Percentiles rank a stretch among this genome's conserved stretches.
Evolutionary conservation across 2,888 invertebrate genomes (phyloP).

Genomic region (Sinotaia quadrata): DNA sequence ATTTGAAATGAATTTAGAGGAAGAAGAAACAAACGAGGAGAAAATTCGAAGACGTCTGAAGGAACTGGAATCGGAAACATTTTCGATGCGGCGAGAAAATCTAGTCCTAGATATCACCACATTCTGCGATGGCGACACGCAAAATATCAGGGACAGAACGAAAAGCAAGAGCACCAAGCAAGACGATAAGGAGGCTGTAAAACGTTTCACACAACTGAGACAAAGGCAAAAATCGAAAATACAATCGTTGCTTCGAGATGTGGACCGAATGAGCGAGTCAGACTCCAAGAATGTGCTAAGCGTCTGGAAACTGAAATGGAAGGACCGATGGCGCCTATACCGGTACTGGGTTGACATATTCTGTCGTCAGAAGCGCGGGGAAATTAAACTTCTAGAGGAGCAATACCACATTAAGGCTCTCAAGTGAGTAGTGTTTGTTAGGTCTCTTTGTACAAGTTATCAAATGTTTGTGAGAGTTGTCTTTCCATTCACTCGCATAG

Average conservation of each 20-base stretch:
- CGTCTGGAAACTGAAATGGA: conserved; percentile 56
- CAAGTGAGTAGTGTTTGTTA: conserved; percentile 48
- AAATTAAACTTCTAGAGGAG: conserved; percentile 44
- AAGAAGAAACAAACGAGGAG: conserved; percentile 29
- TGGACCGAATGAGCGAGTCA: conserved; percentile 49
- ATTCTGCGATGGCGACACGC: conserved; percentile 27
- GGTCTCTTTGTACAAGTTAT: no score
- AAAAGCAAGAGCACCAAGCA: neutral
- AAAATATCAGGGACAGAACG: neutral
- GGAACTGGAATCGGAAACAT: conserved; percentile 31
- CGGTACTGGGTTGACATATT: conserved; percentile 65
- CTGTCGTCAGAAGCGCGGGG: conserved; percentile 35
- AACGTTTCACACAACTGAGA: conserved; percentile 1
- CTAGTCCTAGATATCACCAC: conserved; percentile 30
- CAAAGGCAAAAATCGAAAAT: conserved; percentile 22
- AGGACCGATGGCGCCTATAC: conserved; percentile 73
- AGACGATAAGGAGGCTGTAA: conserved; percentile 22
- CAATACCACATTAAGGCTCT: conserved; percentile 48
- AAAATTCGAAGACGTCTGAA: conserved; percentile 22
- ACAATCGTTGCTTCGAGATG: conserved; percentile 22
- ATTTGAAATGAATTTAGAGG: conserved; percentile 29
- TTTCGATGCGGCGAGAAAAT: neutral
- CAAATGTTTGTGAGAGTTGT: no score
- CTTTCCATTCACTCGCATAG: no score
- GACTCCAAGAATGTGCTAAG: conserved; percentile 45